Percentiles rank a stretch among this genome's conserved stretches.
phyloP scores from a whole-genome alignment of 1,140 invertebrate genomes.

The Aporrectodea caliginosa region DNA sequence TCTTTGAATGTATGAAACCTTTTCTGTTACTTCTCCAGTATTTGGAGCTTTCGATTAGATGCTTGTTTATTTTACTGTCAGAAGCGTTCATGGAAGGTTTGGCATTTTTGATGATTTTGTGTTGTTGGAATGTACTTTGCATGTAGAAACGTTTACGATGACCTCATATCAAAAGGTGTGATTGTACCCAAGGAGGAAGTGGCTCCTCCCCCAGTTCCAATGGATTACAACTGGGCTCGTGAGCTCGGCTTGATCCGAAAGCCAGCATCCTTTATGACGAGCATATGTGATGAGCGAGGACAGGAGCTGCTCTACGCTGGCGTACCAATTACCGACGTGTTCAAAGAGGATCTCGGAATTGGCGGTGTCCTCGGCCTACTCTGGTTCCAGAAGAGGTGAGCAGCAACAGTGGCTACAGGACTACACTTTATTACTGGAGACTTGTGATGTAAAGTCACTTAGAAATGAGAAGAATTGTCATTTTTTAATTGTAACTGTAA shows the following conservation, averaged over 20 bases:
- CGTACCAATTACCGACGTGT: constrained; percentile 92
- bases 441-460: no score
- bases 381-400: constrained; percentile 85
- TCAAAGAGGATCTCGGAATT: constrained; percentile 77
- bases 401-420: no score
- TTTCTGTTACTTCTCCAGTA: no score
- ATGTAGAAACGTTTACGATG: constrained; percentile 74
- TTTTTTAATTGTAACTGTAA: no score
- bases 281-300: constrained; percentile 97
- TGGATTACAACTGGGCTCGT: constrained; percentile 98
- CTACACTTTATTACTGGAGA: no score
- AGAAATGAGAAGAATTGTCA: no score
- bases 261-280: constrained; percentile 98
- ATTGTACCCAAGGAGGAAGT: constrained; percentile 85
- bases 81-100: no score
- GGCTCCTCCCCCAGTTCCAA: constrained; percentile 96
- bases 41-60: no score
- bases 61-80: no score
- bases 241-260: constrained; percentile 97
- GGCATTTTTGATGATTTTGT: no score
- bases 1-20: no score
- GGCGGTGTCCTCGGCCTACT: constrained; percentile 94
- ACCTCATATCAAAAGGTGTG: constrained; percentile 73
- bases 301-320: constrained; percentile 97
- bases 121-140: no score